Percentiles rank a stretch among this genome's conserved stretches.
phyloP scores from a whole-genome alignment of 2,888 invertebrate genomes.

The Apoda limacodes region DNA sequence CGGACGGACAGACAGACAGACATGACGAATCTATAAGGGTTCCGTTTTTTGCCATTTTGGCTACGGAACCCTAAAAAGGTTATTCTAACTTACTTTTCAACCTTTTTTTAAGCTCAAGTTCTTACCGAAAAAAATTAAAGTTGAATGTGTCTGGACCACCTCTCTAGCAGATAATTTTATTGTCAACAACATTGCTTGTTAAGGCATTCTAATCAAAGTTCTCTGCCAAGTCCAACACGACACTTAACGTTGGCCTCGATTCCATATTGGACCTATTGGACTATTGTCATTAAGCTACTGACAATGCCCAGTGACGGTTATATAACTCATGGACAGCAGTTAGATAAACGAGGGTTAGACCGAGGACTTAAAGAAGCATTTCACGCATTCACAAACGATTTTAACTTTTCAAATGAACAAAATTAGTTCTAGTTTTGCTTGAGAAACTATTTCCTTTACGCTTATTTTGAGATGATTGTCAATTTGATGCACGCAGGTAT shows the following conservation, averaged over 20 bases:
- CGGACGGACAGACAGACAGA: too few species aligned
- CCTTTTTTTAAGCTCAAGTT: too few species aligned
- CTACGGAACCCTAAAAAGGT: too few species aligned
- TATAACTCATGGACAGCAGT: constrained; percentile 39
- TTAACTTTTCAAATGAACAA: constrained; percentile 22
- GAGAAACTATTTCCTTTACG: constrained; percentile 21
- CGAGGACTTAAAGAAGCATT: constrained; percentile 27
- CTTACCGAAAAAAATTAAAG: too few species aligned
- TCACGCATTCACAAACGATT: constrained; percentile 24
- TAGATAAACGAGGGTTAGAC: constrained; percentile 49
- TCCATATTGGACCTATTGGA: constrained; percentile 52
- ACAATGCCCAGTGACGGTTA: constrained; percentile 39
- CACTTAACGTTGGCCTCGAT: constrained; percentile 56
- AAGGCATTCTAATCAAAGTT: constrained; percentile 9
- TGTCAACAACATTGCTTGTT: too few species aligned
- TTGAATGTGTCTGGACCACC: too few species aligned
- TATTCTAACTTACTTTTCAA: too few species aligned
- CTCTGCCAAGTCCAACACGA: constrained; percentile 30
- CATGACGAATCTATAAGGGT: too few species aligned
- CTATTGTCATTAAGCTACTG: constrained; percentile 54
- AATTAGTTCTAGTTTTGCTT: constrained; percentile 31
- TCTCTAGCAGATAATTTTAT: too few species aligned
- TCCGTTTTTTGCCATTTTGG: too few species aligned
- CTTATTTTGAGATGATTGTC: constrained; percentile 23
- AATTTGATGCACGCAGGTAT: constrained; percentile 42